phyloP scores from a whole-genome alignment of 2,888 invertebrate species.

The Drosophila paranaensis region DNA sequence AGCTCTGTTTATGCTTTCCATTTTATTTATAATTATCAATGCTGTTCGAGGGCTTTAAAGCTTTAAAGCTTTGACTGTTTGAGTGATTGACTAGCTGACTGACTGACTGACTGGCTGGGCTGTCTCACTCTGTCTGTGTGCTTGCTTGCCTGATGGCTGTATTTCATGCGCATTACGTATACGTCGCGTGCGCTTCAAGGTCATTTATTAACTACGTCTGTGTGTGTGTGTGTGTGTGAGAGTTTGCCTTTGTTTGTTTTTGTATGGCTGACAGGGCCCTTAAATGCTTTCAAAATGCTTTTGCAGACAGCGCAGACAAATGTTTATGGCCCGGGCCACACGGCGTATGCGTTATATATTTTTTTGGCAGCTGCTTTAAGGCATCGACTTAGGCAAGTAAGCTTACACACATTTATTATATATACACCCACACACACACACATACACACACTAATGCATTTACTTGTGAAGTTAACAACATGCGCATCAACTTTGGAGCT shows the following conservation, averaged over 20 bases:
- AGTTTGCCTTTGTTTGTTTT: neutral
- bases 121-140: constrained; percentile 2
- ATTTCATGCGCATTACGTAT: constrained; percentile 42
- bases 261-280: constrained; percentile 11
- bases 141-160: constrained; percentile 22
- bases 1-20: constrained; percentile 38
- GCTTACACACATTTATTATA: neutral
- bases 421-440: constrained; percentile 9
- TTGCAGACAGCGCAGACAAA: constrained; percentile 29
- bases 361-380: constrained; percentile 32
- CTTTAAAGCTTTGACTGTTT: constrained; percentile 25
- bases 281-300: constrained; percentile 29
- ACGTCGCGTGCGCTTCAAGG: constrained; percentile 56
- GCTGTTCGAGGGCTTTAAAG: constrained; percentile 32
- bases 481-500: constrained; percentile 31
- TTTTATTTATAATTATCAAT: constrained; percentile 57
- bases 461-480: constrained; percentile 32
- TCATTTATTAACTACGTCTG: constrained; percentile 22
- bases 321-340: constrained; percentile 38
- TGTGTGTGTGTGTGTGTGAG: neutral
- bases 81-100: neutral
- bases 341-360: constrained; percentile 45
- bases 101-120: constrained; percentile 4
- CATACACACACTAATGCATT: constrained; percentile 5
- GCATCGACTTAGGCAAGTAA: constrained; percentile 1